phyloP scores from a whole-genome alignment of 2,888 invertebrate species.

The Malacosoma neustria region DNA sequence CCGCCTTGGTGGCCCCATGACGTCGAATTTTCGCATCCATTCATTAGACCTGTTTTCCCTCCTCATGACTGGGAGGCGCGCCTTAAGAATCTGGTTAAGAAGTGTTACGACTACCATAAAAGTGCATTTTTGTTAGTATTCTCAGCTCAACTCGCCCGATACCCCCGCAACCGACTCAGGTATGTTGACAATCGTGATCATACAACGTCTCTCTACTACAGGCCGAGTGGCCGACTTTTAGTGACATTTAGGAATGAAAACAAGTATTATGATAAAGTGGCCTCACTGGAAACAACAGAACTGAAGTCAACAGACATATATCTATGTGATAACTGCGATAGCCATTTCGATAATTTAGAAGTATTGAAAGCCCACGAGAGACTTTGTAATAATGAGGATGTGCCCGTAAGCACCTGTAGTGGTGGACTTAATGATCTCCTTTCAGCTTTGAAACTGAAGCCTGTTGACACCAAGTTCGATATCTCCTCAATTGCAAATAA shows the following conservation, averaged over 20 bases:
- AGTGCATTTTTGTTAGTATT: constrained; percentile 81
- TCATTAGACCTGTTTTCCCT: constrained; percentile 64
- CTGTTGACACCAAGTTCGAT: constrained; percentile 23
- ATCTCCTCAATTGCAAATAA: constrained; percentile 12
- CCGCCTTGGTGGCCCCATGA: constrained; percentile 84
- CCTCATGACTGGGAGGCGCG: constrained; percentile 75
- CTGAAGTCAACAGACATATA: constrained; percentile 80
- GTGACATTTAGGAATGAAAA: constrained; percentile 86
- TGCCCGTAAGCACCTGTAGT: constrained; percentile 29
- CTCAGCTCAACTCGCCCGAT: constrained; percentile 79
- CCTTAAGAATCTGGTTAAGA: constrained; percentile 78
- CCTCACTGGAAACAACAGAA: constrained; percentile 46
- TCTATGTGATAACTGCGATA: constrained; percentile 84
- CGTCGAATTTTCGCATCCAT: constrained; percentile 78
- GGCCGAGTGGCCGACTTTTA: constrained; percentile 77
- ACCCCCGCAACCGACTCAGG: constrained; percentile 77
- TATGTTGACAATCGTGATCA: constrained; percentile 83
- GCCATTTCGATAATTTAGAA: constrained; percentile 76
- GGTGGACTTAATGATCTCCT: constrained; percentile 52
- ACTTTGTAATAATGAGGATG: constrained; percentile 51
- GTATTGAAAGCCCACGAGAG: constrained; percentile 55
- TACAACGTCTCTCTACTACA: constrained; percentile 81
- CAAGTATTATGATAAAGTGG: constrained; percentile 66
- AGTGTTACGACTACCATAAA: constrained; percentile 82
- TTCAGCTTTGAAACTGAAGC: constrained; percentile 48